Evolutionary conservation across 2,797 vertebrate genomes (phyloP).

Genomic region (Mallotus villosus): DNA sequence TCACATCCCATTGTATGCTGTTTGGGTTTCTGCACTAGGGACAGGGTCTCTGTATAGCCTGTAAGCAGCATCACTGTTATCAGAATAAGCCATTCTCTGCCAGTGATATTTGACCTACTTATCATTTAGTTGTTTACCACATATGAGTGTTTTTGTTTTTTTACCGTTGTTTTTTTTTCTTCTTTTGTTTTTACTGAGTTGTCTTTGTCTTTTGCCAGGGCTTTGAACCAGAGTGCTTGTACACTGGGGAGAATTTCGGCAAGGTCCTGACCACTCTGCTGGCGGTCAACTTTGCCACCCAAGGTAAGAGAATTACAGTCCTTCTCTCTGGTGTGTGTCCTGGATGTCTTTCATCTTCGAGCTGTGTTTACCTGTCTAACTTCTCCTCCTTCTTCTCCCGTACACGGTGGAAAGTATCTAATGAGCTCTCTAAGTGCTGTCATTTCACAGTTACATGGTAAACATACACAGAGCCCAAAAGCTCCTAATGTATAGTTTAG

Average conservation of each 20-base stretch:
- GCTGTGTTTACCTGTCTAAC: constrained; percentile 4
- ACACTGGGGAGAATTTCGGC: constrained; percentile 86
- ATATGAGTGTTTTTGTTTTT: constrained; percentile 24
- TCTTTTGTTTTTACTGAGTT: neutral
- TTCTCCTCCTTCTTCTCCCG: neutral
- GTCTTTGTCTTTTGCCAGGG: constrained; percentile 67
- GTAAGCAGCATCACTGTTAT: neutral
- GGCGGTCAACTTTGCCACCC: constrained; percentile 90
- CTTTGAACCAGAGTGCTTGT: constrained; percentile 90
- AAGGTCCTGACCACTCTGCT: constrained; percentile 87
- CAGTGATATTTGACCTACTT: neutral
- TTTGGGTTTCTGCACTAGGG: constrained; percentile 20
- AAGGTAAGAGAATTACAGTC: constrained; percentile 79
- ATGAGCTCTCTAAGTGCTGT: neutral
- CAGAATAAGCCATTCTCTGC: constrained; percentile 11
- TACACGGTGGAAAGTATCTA: neutral
- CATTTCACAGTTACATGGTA: constrained; percentile 6
- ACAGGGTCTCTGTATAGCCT: neutral
- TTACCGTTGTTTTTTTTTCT: too few relatives aligned
- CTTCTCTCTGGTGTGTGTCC: neutral
- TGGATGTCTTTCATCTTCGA: neutral
- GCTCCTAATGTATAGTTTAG: constrained; percentile 1
- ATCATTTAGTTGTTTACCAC: neutral
- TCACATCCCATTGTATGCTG: constrained; percentile 33
- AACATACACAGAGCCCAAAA: neutral